Evolutionary conservation across 2,113 vertebrate species (phyloP).

Genomic region (Furnarius figulus): DNA sequence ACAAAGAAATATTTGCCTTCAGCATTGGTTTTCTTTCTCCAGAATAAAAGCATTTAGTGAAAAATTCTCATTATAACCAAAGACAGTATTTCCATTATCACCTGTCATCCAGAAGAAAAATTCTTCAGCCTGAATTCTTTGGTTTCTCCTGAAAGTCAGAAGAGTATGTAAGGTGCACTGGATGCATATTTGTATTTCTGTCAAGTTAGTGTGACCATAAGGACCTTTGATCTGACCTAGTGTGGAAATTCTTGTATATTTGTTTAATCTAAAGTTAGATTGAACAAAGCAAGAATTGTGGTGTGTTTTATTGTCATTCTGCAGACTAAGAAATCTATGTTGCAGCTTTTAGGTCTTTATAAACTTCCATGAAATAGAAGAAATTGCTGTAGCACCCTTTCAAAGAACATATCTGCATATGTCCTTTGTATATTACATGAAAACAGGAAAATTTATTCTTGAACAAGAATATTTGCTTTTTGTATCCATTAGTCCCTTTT

Average conservation of each 20-base stretch:
- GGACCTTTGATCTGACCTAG: background rate
- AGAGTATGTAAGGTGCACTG: background rate
- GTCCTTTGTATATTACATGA: background rate
- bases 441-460: background rate
- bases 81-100: background rate
- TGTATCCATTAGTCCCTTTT: background rate
- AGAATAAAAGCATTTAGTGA: background rate
- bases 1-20: background rate
- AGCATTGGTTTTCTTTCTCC: background rate
- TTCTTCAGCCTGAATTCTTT: background rate
- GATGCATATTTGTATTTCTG: background rate
- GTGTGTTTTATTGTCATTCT: background rate
- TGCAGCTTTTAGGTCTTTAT: background rate
- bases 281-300: background rate
- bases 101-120: background rate
- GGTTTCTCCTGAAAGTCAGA: background rate
- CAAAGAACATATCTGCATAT: background rate
- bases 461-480: background rate
- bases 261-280: background rate
- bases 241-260: background rate
- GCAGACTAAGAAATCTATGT: background rate
- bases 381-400: background rate
- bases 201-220: background rate
- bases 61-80: background rate
- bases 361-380: background rate